A percentile compares a stretch with the other conserved stretches of the same genome.
phyloP scores from a whole-genome alignment of 2,113 vertebrate genomes.

The Poeciliopsis turrubarensis region DNA sequence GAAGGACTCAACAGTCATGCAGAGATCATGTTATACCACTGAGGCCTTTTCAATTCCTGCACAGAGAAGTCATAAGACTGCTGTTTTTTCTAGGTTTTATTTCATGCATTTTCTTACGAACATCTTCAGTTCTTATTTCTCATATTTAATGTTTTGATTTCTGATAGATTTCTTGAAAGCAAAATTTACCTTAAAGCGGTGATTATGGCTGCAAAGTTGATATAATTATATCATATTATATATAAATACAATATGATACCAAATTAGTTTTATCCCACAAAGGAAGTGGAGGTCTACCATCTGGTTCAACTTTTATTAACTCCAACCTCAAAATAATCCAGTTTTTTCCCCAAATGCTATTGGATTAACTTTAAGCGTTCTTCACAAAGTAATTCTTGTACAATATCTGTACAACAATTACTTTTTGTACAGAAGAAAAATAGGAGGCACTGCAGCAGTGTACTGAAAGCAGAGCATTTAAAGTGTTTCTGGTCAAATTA shows the following conservation, averaged over 20 bases:
- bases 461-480: background rate
- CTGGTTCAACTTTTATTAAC: background rate
- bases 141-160: background rate
- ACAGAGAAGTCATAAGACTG: background rate
- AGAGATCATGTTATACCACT: background rate
- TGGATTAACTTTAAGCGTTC: background rate
- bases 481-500: background rate
- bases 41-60: conserved; percentile 6
- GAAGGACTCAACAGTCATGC: conserved; percentile 12
- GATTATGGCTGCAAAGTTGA: background rate
- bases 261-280: background rate
- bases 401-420: too few relatives aligned
- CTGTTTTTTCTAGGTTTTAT: background rate
- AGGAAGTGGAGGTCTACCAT: background rate
- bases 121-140: background rate
- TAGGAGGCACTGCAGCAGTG: background rate
- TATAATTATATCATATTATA: too few relatives aligned
- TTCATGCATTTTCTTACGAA: background rate
- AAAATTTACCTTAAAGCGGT: background rate
- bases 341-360: background rate
- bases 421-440: background rate
- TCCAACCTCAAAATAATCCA: background rate
- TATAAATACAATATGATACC: background rate
- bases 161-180: background rate
- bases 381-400: background rate